Evolutionary conservation across 2,888 invertebrate species (phyloP), one percentile per base, ranked within the genome.

Genomic region (Eristalinus aeneus): DNA sequence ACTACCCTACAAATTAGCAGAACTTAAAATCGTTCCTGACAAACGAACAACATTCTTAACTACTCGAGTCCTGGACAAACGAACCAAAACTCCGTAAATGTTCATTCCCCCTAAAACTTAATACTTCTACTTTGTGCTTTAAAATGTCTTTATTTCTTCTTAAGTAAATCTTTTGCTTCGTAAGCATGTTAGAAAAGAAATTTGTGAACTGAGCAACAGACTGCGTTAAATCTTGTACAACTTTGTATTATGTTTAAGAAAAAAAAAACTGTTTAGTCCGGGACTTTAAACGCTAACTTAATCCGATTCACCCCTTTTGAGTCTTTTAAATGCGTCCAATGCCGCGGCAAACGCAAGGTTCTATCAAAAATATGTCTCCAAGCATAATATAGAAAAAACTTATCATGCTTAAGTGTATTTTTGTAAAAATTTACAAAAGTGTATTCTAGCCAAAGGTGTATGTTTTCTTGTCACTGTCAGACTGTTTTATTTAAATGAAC

Each of bases 101-200:
- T 27, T 27, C 5, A 3, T 27, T 27, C 5, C 5, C 5, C 27
- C 27, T 27, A 46, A 46, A 46, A 46, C 46, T n/a, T 4, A 1
- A n/a, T 4, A n/a, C 4, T 39, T 90, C 1, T 46, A 90, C 89
- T 71, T 78, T 78, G 77, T 71, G 77, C 77, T 58, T 71, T 46
- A 16, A 67, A 68, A 71, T 61, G 67, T 79, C 64, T 79, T 75
- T 82, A 76, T 76, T 76, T 72, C 60, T 39, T 32, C n/a, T 23
- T 56, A 10, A 39, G 39, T 8, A 39, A 12, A 22, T 0, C 16
- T 67, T 23, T 22, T 71, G 16, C 20, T 58, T 12, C 53, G 8
- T 53, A 46, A 78, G 64, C 64, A 61, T 63, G 58, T 6, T 61
- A 69, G 20, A 60, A 71, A 75, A 75, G 22, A 58, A 31, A 23